Base-by-base conservation (phyloP, 2,888 invertebrate genomes). In the Petrophora chlorosata region DNA sequence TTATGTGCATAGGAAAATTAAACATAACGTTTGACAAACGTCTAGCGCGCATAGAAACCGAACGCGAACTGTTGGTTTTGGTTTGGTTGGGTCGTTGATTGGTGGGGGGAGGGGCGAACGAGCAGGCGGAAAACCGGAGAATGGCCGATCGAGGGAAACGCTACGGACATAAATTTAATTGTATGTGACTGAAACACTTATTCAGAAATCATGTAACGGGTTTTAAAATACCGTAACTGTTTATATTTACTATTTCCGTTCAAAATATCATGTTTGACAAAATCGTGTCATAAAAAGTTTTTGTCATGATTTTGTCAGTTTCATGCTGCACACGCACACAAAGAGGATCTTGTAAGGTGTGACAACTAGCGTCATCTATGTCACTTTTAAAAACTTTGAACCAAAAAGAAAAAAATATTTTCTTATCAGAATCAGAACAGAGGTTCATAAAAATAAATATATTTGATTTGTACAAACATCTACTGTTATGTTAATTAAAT, bases 51-150 rank as follows among this genome's bases (percentile, higher is more conserved):
- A 83, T 82, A 84, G 79, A 88, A 82, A 89, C 86, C 87, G 86
- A 90, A 91, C 90, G 91, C 92, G 91, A 91, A 92, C 92, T 92
- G 91, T 86, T 80, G 79, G 79, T 81, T 79, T 84, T 83, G 76
- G 76, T 74, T 81, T 73, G 72, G 73, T 73, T 72, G 78, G 76
- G 74, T 79, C 73, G 73, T 70, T 76, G 73, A 67, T 61, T 63
- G 62, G 65, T 61, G 68, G 65, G 63, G 67, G 60, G 45, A 61
- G 58, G 58, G 57, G 61, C 50, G 65, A 43, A 60, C 53, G 61
- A 66, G 76, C 78, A 78, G 83, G 80, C 81, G 85, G 83, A 84
- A 84, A 82, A 84, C 79, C 80, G 82, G 84, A 86, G 87, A 86
- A 79, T 71, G 83, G 81, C 77, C 74, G 71, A 76, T 68, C 75